A percentile compares a stretch with the other conserved stretches of the same genome.
These are phyloP conservation scores for Drosophila cardini DNA, from an alignment of 1,140 invertebrate species.

Conservation along the genomic window DNA sequence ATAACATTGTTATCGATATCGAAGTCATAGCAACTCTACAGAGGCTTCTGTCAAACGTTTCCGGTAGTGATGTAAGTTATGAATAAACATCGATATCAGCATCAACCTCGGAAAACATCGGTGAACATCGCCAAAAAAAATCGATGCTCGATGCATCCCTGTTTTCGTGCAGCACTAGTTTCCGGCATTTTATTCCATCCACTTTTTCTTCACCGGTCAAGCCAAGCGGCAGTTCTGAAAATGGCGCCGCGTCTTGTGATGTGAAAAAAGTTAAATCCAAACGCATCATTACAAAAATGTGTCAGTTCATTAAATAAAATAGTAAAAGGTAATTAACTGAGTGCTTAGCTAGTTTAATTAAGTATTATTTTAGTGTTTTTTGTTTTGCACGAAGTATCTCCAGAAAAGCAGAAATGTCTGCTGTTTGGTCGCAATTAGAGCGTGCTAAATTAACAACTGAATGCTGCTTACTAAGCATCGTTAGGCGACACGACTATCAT, in stretches of 20 bases:
- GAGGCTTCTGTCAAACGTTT: slow-evolving; percentile 9
- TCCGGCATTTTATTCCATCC: slow-evolving; percentile 24
- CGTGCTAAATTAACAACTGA: slow-evolving; percentile 77
- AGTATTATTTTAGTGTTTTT: slow-evolving; percentile 12
- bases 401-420: slow-evolving; percentile 83
- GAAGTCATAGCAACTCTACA: slow-evolving; percentile 23
- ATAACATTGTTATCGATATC: slow-evolving; percentile 19
- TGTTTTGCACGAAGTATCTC: slow-evolving; percentile 83
- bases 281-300: slow-evolving; percentile 61
- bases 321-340: slow-evolving; percentile 60
- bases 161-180: too few relatives aligned
- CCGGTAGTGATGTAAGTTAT: too few relatives aligned
- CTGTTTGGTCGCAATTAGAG: slow-evolving; percentile 81
- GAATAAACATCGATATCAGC: too few relatives aligned
- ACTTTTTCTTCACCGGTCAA: slow-evolving; percentile 54
- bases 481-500: slow-evolving; percentile 78
- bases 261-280: slow-evolving; percentile 48
- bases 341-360: background rate
- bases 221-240: slow-evolving; percentile 38
- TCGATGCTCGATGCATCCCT: too few relatives aligned
- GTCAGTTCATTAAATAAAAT: slow-evolving; percentile 42
- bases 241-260: slow-evolving; percentile 37
- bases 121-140: too few relatives aligned
- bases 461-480: slow-evolving; percentile 84
- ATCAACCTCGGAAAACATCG: too few relatives aligned